Conservation (phyloP, 2,888 invertebrate genomes). For the Callimorpha dominula region DNA sequence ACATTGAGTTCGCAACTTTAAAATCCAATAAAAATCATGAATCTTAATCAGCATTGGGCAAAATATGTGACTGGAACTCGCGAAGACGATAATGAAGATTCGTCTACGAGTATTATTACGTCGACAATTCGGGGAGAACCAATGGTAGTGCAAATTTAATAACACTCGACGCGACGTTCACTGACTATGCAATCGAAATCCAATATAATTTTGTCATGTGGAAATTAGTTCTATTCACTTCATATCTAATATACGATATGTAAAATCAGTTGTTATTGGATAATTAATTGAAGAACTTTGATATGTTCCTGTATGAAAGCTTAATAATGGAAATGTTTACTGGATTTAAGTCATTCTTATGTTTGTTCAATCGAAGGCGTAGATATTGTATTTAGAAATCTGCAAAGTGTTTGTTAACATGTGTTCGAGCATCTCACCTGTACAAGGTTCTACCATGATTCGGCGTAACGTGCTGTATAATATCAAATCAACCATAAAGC, state of each 20-base stretch:
- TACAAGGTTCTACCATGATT: no score
- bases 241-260: conserved; percentile 19
- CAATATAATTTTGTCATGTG: conserved; percentile 44
- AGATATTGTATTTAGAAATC: neutral
- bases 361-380: neutral
- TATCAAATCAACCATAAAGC: no score
- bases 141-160: conserved; percentile 37
- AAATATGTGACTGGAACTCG: no score
- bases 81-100: neutral
- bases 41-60: no score
- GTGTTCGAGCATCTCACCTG: neutral
- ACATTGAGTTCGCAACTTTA: no score
- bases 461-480: no score
- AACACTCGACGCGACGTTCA: conserved; percentile 25
- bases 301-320: neutral
- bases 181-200: conserved; percentile 42
- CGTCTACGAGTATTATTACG: no score
- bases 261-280: conserved; percentile 28
- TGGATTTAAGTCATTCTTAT: neutral
- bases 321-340: neutral
- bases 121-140: conserved; percentile 26
- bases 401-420: neutral
- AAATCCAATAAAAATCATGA: no score
- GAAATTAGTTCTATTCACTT: conserved; percentile 43
- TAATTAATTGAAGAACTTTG: conserved; percentile 3